Evolutionary conservation across 23 tunicate genomes (phyloP), one percentile per base, ranked within the genome.

Genomic region (Phallusia fumigata): DNA sequence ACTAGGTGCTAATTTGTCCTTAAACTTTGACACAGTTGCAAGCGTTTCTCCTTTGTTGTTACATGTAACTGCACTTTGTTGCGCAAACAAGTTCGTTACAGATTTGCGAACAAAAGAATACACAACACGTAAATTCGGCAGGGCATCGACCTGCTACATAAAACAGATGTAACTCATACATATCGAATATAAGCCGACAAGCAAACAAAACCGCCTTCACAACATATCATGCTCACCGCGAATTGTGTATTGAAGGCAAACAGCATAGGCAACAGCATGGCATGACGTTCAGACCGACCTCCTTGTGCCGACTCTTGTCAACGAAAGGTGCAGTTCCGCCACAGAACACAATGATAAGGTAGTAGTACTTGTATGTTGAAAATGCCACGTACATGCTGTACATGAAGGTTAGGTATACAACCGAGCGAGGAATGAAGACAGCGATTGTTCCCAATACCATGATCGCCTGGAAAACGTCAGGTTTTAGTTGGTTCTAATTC

Each of bases 221-320:
- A 10, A n/a, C 28, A 78, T 10, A 8, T 76, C 0, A 36, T 58
- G 87, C 97, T 84, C 52, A 94, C 98, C 33, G 49, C 5, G 98
- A 94, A 45, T 94, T 94, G 53, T 88, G 52, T 2, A 94, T 77
- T 75, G 79, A 82, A 13, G 98, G 98, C 33, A 94, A 64, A 88
- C 98, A 94, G 19, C 86, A 83, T 22, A 94, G 51, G 64, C 98
- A 94, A 32, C 95, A 91, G 76, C 94, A 94, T 15, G 98, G 98
- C 12, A 89, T 64, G 5, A 64, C 78, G 64, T 94, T 94, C 33
- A 81, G 36, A 34, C 84, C 50, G 19, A 94, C 86, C 12, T 76
- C 78, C 47, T 45, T 65, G 45, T 78, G 64, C 0, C 81, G 12
- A 35, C 87, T 89, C 79, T 94, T 94, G n/a, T 94, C 98, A 13